phyloP scores from a whole-genome alignment of 2,797 vertebrate genomes.

The Sphenodon punctatus region DNA sequence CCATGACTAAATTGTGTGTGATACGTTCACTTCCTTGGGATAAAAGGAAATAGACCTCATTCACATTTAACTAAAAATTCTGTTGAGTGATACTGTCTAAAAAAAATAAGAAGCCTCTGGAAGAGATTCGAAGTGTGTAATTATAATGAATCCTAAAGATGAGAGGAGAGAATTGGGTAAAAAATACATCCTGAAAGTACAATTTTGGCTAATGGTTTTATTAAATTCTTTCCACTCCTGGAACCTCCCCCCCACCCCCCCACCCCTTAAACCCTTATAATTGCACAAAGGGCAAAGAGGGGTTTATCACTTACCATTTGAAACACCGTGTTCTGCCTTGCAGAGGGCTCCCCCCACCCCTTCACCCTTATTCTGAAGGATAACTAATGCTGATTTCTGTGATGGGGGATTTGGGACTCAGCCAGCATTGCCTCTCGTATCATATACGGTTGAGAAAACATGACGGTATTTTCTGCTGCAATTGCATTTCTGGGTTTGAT shows the following conservation, averaged over 20 bases:
- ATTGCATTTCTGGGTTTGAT: background rate
- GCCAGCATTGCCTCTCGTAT: no score
- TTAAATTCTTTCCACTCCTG: background rate
- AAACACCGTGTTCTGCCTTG: background rate
- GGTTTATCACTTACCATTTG: background rate
- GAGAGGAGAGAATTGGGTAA: background rate
- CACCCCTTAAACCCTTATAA: background rate
- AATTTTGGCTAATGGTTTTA: background rate
- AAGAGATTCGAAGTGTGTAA: background rate
- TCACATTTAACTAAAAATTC: background rate
- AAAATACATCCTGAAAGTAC: background rate
- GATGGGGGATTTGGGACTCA: no score
- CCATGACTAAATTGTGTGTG: background rate
- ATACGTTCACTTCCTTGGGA: background rate
- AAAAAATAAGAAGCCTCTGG: background rate
- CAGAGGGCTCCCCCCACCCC: background rate
- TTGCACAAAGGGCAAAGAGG: background rate
- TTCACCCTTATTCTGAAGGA: background rate
- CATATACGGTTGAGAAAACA: slow-evolving; percentile 26
- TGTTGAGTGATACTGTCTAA: background rate
- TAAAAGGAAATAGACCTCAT: background rate
- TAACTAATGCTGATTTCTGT: background rate
- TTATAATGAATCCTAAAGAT: background rate
- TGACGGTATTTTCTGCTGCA: background rate
- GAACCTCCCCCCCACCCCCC: rapidly evolving